Evolutionary conservation across 1,140 invertebrate species (phyloP).

Genomic region (Chymomyza costata): DNA sequence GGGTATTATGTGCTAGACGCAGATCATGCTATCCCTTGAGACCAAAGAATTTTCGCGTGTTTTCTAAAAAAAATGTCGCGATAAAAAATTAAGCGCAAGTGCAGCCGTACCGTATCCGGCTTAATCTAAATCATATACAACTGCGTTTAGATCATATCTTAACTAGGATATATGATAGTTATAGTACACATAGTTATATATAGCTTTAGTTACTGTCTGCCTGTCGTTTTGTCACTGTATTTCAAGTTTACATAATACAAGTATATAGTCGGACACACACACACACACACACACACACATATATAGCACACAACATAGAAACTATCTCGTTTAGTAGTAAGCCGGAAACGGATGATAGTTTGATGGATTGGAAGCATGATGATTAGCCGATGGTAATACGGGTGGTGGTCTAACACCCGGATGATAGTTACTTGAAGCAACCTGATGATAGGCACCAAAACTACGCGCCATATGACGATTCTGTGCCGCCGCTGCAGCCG

Average conservation of each 20-base stretch:
- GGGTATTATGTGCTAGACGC: too few species aligned
- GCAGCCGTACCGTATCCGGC: too few species aligned
- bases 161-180: slow-evolving; percentile 17
- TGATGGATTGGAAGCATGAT: slow-evolving; percentile 74
- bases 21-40: too few species aligned
- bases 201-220: not conserved
- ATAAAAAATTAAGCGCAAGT: too few species aligned
- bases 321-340: slow-evolving; percentile 54
- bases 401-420: slow-evolving; percentile 71
- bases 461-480: slow-evolving; percentile 74
- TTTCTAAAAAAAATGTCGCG: too few species aligned
- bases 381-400: slow-evolving; percentile 69
- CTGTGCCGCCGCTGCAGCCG: slow-evolving; percentile 59
- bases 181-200: slow-evolving; percentile 6
- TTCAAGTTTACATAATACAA: too few species aligned
- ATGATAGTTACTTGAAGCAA: slow-evolving; percentile 72
- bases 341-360: slow-evolving; percentile 75
- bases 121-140: too few species aligned
- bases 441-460: slow-evolving; percentile 75
- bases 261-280: too few species aligned
- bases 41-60: too few species aligned
- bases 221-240: not conserved
- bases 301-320: too few species aligned
- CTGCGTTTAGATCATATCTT: slow-evolving; percentile 13
- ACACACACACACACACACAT: too few species aligned